A percentile compares a stretch with the other conserved stretches of the same genome.
Evolutionary conservation across 2,113 vertebrate species (phyloP).

Genomic region (Vicugna pacos): DNA sequence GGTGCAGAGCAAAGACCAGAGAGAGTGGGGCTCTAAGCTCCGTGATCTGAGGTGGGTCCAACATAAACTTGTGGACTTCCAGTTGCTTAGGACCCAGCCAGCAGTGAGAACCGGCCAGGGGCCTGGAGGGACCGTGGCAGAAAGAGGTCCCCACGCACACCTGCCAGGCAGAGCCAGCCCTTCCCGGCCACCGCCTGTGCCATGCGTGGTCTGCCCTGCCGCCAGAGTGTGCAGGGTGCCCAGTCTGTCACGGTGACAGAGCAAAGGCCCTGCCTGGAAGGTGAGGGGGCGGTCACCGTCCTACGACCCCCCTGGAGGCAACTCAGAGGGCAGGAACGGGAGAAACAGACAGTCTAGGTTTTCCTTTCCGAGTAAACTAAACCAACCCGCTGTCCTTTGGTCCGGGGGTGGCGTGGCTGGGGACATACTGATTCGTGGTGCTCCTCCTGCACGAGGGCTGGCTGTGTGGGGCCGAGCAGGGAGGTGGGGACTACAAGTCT

Average conservation of each 20-base stretch:
- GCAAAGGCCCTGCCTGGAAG: background rate
- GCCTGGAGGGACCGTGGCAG: rapidly evolving
- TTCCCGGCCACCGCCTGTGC: background rate
- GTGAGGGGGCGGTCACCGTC: too few species aligned
- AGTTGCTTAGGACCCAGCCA: background rate
- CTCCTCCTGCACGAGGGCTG: background rate
- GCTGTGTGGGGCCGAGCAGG: background rate
- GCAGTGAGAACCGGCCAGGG: background rate
- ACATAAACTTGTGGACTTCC: background rate
- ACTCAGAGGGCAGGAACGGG: background rate
- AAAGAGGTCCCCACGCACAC: background rate
- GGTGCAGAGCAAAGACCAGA: background rate
- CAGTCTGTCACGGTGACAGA: background rate
- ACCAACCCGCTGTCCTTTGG: background rate
- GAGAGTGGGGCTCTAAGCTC: background rate
- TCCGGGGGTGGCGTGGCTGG: background rate
- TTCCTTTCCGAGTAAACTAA: background rate
- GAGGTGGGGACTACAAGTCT: background rate
- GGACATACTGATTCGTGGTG: background rate
- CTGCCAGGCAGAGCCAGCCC: rapidly evolving
- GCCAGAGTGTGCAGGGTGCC: rapidly evolving
- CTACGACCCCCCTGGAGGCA: background rate
- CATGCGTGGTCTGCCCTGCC: background rate
- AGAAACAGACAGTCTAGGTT: background rate
- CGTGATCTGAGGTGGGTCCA: background rate